phyloP scores from a whole-genome alignment of 2,113 vertebrate genomes.

The Halichoerus grypus region DNA sequence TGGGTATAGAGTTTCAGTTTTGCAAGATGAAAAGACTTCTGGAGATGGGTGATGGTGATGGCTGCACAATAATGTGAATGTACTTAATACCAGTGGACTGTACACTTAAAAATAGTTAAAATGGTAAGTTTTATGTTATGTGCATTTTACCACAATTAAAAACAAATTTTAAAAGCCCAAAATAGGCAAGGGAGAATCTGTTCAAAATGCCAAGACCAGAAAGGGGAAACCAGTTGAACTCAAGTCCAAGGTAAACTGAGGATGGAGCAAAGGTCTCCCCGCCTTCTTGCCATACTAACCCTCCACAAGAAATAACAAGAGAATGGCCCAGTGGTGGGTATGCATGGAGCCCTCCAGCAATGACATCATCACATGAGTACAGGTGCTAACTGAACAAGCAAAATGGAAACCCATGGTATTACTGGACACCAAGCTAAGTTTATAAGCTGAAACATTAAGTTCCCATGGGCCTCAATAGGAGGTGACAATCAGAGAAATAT shows the following conservation, averaged over 20 bases:
- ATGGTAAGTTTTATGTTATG: neutral
- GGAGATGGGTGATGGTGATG: neutral
- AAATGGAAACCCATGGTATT: neutral
- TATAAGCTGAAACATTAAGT: neutral
- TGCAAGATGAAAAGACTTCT: conserved; percentile 12
- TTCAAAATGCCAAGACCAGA: neutral
- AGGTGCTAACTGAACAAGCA: neutral
- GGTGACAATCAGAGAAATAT: neutral
- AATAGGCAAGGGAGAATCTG: neutral
- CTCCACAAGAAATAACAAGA: neutral
- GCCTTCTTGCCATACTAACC: neutral
- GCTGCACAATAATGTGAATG: neutral
- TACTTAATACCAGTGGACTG: neutral
- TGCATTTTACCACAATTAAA: conserved; percentile 29
- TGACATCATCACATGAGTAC: neutral
- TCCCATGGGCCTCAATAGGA: neutral
- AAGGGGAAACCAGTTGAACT: neutral
- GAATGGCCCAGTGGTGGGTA: neutral
- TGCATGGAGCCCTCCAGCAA: neutral
- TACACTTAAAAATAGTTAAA: neutral
- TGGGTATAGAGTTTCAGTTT: neutral
- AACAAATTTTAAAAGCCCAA: conserved; percentile 22
- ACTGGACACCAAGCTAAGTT: neutral
- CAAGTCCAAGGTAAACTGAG: neutral
- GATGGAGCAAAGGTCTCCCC: neutral